These are phyloP conservation scores for Armadillidium nasatum DNA, from an alignment of 1,140 invertebrate genomes.

Conservation along the genomic window DNA sequence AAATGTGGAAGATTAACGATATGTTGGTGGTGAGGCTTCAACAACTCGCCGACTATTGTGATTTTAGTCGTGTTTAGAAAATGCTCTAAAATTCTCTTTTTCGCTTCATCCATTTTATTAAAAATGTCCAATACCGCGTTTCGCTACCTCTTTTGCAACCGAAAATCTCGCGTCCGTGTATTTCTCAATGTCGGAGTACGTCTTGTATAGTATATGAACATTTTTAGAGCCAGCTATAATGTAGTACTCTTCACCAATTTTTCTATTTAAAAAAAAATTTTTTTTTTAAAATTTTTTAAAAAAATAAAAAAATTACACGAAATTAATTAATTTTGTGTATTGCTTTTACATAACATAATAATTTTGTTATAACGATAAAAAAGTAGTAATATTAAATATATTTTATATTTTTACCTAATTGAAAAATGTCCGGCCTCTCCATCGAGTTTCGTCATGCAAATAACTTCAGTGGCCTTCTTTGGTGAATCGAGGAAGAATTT, in stretches of 20 bases:
- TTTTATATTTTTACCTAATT: constrained; percentile 47
- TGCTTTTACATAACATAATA: too few relatives aligned
- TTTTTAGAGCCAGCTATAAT: constrained; percentile 55
- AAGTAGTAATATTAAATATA: too few relatives aligned
- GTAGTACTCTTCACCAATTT: constrained; percentile 48
- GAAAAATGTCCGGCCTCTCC: constrained; percentile 55
- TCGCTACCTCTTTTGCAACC: constrained; percentile 49
- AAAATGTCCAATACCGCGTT: constrained; percentile 28
- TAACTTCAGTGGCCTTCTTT: constrained; percentile 46
- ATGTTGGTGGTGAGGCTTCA: constrained; percentile 54
- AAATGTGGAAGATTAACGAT: constrained; percentile 52
- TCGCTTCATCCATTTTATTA: constrained; percentile 45
- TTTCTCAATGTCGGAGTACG: constrained; percentile 50
- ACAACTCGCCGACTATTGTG: constrained; percentile 53
- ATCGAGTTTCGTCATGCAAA: constrained; percentile 53
- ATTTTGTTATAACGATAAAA: too few relatives aligned
- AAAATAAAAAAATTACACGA: too few relatives aligned
- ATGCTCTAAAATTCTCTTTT: constrained; percentile 35
- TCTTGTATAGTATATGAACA: constrained; percentile 53
- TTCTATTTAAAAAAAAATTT: too few relatives aligned
- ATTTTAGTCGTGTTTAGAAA: constrained; percentile 47
- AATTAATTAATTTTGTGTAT: too few relatives aligned
- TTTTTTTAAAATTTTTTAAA: too few relatives aligned
- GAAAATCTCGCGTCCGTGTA: constrained; percentile 48
- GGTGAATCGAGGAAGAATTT: constrained; percentile 38